phyloP scores from a whole-genome alignment of 2,113 vertebrate species.

The Strigops habroptila region DNA sequence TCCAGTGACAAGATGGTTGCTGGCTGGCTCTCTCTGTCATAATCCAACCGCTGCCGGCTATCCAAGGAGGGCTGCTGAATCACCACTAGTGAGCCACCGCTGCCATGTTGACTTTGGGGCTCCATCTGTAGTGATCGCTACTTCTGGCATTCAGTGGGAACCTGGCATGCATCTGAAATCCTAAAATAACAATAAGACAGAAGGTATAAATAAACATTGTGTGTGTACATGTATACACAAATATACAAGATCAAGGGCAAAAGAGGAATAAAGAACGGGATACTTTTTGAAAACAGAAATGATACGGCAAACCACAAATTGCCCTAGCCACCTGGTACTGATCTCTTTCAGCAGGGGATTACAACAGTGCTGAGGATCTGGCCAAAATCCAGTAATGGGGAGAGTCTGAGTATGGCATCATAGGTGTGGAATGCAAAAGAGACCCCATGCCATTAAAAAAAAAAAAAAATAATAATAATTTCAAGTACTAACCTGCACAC shows the following conservation, averaged over 20 bases:
- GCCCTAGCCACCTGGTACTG: constrained; percentile 54
- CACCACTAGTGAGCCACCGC: constrained; percentile 85
- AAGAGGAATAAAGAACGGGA: constrained; percentile 10
- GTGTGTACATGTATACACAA: not conserved
- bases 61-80: constrained; percentile 88
- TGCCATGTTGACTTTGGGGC: constrained; percentile 90
- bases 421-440: constrained; percentile 47
- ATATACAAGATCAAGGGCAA: not conserved
- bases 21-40: constrained; percentile 82
- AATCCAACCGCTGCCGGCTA: constrained; percentile 84
- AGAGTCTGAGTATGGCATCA: constrained; percentile 48
- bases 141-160: constrained; percentile 89
- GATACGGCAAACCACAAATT: constrained; percentile 50
- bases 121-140: constrained; percentile 93
- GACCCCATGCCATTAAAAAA: constrained; percentile 36
- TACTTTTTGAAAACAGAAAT: not conserved
- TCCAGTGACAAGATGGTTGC: constrained; percentile 91
- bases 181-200: constrained; percentile 61
- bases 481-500: not conserved
- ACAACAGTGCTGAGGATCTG: constrained; percentile 41
- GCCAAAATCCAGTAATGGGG: constrained; percentile 26
- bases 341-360: constrained; percentile 70
- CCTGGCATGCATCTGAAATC: constrained; percentile 95
- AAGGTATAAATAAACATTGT: not conserved
- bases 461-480: not conserved